These are phyloP conservation scores for Sparidentex hasta DNA, from an alignment of 2,797 vertebrate species.

Conservation along the genomic window DNA sequence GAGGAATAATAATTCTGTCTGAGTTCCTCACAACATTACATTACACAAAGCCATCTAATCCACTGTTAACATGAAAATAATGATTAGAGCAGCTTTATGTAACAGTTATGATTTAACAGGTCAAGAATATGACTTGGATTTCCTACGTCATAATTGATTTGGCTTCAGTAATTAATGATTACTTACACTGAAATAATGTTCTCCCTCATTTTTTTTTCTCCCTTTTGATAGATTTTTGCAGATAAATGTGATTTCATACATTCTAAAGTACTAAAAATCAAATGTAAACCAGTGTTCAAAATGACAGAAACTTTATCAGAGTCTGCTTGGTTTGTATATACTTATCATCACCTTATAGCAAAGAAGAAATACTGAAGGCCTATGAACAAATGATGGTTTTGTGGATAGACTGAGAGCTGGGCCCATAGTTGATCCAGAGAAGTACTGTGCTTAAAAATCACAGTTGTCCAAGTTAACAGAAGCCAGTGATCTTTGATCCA, in stretches of 20 bases:
- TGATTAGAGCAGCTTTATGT: not conserved
- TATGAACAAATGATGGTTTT: not conserved
- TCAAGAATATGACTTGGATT: not conserved
- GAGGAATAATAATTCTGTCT: not conserved
- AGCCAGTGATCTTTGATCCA: constrained; percentile 14
- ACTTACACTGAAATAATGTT: not conserved
- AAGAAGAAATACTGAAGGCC: not conserved
- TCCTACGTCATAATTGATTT: not conserved
- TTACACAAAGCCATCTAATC: not conserved
- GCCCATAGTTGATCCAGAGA: not conserved
- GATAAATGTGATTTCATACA: not conserved
- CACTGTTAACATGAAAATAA: not conserved
- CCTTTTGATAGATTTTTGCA: not conserved
- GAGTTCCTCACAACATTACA: not conserved
- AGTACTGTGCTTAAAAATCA: not conserved
- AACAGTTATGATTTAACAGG: not conserved
- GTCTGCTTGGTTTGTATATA: not conserved
- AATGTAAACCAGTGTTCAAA: not conserved
- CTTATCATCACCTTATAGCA: not conserved
- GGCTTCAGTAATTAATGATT: not conserved
- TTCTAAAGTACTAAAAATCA: not conserved
- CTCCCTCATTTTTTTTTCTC: not conserved
- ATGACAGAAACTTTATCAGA: constrained; percentile 2
- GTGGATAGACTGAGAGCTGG: not conserved
- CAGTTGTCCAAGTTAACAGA: not conserved